A percentile compares a stretch with the other conserved stretches of the same genome.
phyloP scores from a whole-genome alignment of 37 sponge, comb jelly and placozoan species.

The Ephydatia muelleri region DNA sequence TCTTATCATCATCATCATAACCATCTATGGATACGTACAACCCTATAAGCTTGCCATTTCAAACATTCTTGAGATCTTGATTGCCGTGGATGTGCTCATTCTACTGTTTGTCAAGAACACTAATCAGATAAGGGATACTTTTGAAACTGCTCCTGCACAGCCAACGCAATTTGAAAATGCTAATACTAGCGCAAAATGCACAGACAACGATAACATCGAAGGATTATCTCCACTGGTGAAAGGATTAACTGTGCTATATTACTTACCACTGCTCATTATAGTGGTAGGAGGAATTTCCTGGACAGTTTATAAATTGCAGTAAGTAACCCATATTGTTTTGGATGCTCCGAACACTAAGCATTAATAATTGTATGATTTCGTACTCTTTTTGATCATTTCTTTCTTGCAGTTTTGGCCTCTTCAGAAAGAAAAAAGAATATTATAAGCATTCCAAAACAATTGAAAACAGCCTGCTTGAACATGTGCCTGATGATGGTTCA shows the following conservation, averaged over 20 bases:
- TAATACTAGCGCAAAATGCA: not conserved
- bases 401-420: too few species aligned
- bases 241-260: not conserved
- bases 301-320: not conserved
- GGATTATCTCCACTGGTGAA: not conserved
- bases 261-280: not conserved
- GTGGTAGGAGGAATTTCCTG: not conserved
- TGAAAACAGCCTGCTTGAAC: too few species aligned
- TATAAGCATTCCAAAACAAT: too few species aligned
- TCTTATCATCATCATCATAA: constrained; percentile 15
- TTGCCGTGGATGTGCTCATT: constrained; percentile 16
- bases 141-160: not conserved
- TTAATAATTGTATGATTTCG: not conserved
- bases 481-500: too few species aligned
- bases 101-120: constrained; percentile 44
- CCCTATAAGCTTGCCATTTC: constrained; percentile 33
- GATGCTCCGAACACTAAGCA: too few species aligned
- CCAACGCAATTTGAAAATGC: not conserved
- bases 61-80: constrained; percentile 47
- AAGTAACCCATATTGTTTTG: too few species aligned
- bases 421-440: too few species aligned
- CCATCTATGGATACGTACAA: constrained; percentile 23
- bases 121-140: constrained; percentile 6
- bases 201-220: not conserved
- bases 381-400: not conserved